Percentiles rank a stretch among this genome's conserved stretches.
These are phyloP conservation scores for Panthera uncia DNA, from an alignment of 2,113 vertebrate genomes.

Conservation along the genomic window DNA sequence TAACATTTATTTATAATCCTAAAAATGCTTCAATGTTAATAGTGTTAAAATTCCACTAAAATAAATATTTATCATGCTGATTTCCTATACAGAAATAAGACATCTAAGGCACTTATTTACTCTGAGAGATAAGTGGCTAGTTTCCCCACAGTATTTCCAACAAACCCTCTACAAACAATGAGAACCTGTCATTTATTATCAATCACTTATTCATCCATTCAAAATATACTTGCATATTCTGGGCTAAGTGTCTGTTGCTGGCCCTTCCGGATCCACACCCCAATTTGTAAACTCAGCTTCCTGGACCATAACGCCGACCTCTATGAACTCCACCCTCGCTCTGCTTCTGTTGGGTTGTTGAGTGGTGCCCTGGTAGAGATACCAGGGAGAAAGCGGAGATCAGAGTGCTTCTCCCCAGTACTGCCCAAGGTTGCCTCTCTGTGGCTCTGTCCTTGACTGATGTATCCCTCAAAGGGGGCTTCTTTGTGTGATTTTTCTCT, in stretches of 20 bases:
- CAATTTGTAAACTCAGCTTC: background rate
- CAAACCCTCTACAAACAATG: background rate
- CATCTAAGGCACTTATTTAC: background rate
- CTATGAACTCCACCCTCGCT: accelerated
- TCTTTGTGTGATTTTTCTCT: background rate
- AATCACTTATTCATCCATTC: background rate
- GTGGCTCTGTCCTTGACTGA: background rate
- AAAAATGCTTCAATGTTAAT: background rate
- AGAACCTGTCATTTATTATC: background rate
- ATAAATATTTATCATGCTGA: background rate
- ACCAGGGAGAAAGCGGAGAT: background rate
- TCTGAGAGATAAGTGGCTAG: background rate
- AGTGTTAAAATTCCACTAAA: background rate
- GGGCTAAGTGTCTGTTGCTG: background rate
- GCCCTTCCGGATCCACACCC: accelerated
- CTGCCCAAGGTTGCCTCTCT: background rate
- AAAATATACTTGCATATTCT: background rate
- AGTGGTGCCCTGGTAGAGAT: accelerated
- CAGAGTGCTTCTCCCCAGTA: too few species aligned
- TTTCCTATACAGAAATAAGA: background rate
- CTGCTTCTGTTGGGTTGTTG: background rate
- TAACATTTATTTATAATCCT: background rate
- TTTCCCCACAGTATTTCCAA: background rate
- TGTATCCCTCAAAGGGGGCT: background rate
- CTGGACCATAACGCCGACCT: background rate